These are phyloP conservation scores for Montipora capricornis DNA, from an alignment of 64 coral and sea anemone genomes.

Conservation along the genomic window DNA sequence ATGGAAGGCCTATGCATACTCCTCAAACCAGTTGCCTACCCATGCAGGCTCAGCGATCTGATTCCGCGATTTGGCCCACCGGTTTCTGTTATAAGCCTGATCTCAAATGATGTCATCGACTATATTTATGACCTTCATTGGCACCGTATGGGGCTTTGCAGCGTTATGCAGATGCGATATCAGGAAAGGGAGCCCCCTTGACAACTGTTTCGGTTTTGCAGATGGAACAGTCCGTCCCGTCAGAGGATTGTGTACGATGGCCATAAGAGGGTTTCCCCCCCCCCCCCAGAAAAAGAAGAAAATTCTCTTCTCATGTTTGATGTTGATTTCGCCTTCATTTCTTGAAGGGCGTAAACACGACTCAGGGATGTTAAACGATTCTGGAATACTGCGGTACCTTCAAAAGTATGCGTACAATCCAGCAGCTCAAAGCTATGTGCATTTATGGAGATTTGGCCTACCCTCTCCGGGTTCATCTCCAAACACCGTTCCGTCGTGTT, in stretches of 20 bases:
- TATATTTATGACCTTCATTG: conserved; percentile 7
- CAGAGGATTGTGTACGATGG: conserved; percentile 23
- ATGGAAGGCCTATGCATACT: conserved; percentile 24
- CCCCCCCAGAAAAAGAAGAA: background rate
- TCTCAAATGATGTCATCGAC: conserved; percentile 20
- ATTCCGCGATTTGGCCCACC: conserved; percentile 6
- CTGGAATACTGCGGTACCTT: conserved; percentile 43
- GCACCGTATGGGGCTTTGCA: conserved; percentile 5
- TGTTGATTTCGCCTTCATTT: conserved; percentile 13
- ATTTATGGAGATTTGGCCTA: conserved; percentile 60
- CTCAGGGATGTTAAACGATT: conserved; percentile 54
- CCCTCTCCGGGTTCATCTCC: conserved; percentile 25
- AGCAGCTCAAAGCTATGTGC: conserved; percentile 54
- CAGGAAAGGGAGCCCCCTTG: conserved; percentile 26
- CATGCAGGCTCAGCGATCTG: background rate
- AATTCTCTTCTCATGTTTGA: conserved; percentile 43
- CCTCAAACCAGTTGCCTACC: conserved; percentile 1
- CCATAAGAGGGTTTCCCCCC: conserved; percentile 13
- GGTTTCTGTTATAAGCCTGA: conserved; percentile 19
- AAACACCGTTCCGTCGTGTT: conserved; percentile 31
- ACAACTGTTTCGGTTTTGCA: conserved; percentile 8
- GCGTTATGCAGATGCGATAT: conserved; percentile 51
- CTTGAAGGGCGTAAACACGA: conserved; percentile 26
- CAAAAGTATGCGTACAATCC: conserved; percentile 33
- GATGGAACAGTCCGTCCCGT: conserved; percentile 35